phyloP scores from a whole-genome alignment of 2,113 vertebrate genomes.

The Pachypanchax playfairii region DNA sequence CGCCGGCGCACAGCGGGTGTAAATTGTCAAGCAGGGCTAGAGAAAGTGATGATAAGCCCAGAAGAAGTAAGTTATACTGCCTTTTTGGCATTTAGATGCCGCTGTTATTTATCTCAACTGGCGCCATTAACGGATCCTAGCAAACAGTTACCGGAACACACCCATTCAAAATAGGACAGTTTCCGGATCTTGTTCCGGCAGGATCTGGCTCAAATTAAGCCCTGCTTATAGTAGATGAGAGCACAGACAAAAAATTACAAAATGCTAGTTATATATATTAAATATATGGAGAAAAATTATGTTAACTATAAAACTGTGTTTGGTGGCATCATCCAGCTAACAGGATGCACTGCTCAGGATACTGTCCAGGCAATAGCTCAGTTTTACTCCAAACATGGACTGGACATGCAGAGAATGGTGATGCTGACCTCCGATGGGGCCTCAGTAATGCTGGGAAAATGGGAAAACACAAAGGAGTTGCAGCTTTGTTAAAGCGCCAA shows the following conservation, averaged over 20 bases:
- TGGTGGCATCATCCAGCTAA: slow-evolving; percentile 31
- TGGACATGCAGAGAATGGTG: slow-evolving; percentile 3
- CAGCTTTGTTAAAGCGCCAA: not conserved
- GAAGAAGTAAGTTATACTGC: too few species aligned
- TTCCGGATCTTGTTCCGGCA: too few species aligned
- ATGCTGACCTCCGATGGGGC: not conserved
- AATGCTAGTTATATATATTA: slow-evolving; percentile 35
- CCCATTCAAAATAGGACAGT: too few species aligned
- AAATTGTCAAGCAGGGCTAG: too few species aligned
- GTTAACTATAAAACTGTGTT: slow-evolving; percentile 35
- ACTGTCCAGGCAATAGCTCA: slow-evolving; percentile 14
- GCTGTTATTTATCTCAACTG: too few species aligned
- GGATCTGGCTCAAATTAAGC: too few species aligned
- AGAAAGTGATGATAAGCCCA: too few species aligned
- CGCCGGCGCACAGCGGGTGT: too few species aligned
- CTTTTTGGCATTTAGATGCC: too few species aligned
- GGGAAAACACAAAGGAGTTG: not conserved
- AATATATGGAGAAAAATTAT: slow-evolving; percentile 31
- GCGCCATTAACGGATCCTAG: too few species aligned
- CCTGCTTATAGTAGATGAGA: slow-evolving; percentile 19
- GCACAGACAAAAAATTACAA: slow-evolving; percentile 33
- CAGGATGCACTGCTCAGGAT: slow-evolving; percentile 29
- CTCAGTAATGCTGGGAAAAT: slow-evolving; percentile 4
- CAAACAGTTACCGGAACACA: too few species aligned
- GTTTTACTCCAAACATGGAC: slow-evolving; percentile 4